Evolutionary conservation across 2,888 invertebrate genomes (phyloP).

Genomic region (Coleophora deauratella): DNA sequence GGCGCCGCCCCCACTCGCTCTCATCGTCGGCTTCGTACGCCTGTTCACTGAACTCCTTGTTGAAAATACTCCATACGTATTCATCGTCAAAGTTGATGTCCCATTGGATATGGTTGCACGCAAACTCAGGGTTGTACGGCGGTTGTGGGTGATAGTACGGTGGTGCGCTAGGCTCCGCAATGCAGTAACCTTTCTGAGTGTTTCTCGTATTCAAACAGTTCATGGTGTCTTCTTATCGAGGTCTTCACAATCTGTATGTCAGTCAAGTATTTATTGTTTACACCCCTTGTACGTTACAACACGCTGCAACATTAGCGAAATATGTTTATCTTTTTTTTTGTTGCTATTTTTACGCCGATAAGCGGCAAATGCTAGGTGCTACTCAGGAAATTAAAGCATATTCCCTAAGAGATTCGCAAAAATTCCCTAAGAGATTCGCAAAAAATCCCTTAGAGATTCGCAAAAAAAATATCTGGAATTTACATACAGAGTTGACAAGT

Average conservation of each 20-base stretch:
- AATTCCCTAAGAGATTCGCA: too few species aligned
- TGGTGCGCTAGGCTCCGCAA: conserved; percentile 41
- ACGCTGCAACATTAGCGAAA: too few species aligned
- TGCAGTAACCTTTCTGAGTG: conserved; percentile 23
- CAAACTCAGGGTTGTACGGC: conserved; percentile 57
- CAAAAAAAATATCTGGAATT: too few species aligned
- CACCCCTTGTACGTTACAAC: too few species aligned
- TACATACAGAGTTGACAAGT: too few species aligned
- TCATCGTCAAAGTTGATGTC: conserved; percentile 21
- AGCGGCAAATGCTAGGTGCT: too few species aligned
- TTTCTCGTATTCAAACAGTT: conserved; percentile 50
- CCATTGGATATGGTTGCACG: conserved; percentile 30
- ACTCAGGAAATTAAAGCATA: too few species aligned
- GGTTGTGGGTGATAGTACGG: conserved; percentile 49
- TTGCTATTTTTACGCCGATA: too few species aligned
- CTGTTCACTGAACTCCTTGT: conserved; percentile 29
- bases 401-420: too few species aligned
- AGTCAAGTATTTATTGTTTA: neutral
- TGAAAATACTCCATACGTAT: conserved; percentile 27
- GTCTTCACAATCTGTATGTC: conserved; percentile 15
- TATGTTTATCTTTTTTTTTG: too few species aligned
- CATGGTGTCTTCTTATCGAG: conserved; percentile 30
- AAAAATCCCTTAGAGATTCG: too few species aligned
- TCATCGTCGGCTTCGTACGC: conserved; percentile 32
- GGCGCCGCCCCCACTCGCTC: conserved; percentile 39